Evolutionary conservation across 1,140 invertebrate genomes (phyloP).

Genomic region (Aphis gossypii): DNA sequence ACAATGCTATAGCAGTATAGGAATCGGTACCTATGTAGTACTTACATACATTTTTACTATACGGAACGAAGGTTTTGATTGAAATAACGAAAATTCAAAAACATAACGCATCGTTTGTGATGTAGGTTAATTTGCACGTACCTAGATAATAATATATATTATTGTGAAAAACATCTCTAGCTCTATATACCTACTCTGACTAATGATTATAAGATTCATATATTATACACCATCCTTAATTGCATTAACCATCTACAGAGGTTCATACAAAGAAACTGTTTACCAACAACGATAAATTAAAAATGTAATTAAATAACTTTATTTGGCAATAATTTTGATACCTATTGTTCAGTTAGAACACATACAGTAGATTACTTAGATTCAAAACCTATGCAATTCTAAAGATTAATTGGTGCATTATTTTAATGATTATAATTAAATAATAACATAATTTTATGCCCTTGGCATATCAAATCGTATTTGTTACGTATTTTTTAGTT

Average conservation of each 20-base stretch:
- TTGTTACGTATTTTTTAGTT: not conserved
- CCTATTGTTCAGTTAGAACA: not conserved
- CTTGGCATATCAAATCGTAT: not conserved
- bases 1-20: not conserved
- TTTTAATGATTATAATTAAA: not conserved
- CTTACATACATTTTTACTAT: not conserved
- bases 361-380: not conserved
- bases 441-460: not conserved
- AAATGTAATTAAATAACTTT: not conserved
- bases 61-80: conserved; percentile 20
- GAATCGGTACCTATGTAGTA: not conserved
- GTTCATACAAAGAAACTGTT: not conserved
- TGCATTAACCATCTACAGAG: not conserved
- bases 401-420: not conserved
- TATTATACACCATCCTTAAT: not conserved
- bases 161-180: not conserved
- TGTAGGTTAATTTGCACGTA: conserved; percentile 21
- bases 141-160: not conserved
- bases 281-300: not conserved
- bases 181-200: not conserved
- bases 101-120: conserved; percentile 23
- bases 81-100: conserved; percentile 22
- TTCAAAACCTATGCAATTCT: not conserved
- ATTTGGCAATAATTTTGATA: not conserved
- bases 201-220: not conserved